Evolutionary conservation across 1,140 invertebrate species (phyloP).

Genomic region (Ditylenchus dipsaci): DNA sequence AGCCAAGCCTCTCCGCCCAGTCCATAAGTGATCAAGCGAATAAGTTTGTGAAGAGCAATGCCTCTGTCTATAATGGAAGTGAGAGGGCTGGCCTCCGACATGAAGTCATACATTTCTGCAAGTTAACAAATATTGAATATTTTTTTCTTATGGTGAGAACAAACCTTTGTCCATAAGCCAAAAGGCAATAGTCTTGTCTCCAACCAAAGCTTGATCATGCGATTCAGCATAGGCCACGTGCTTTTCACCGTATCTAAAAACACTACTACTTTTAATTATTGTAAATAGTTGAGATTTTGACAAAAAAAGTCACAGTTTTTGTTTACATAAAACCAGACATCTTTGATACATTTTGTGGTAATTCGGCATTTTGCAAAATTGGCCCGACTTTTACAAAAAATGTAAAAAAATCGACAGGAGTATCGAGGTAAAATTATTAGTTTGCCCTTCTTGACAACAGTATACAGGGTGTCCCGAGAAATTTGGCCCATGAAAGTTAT

Average conservation of each 20-base stretch:
- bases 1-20: conserved; percentile 94
- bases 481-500: too few species aligned
- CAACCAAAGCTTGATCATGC: conserved; percentile 95
- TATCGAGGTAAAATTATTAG: too few species aligned
- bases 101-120: conserved; percentile 58
- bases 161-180: conserved; percentile 97
- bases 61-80: conserved; percentile 78
- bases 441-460: too few species aligned
- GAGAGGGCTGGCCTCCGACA: conserved; percentile 59
- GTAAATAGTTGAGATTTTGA: background rate
- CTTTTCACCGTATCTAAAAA: conserved; percentile 71
- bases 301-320: too few species aligned
- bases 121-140: background rate
- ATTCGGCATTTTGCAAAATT: too few species aligned
- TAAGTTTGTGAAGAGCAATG: conserved; percentile 92
- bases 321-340: too few species aligned
- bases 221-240: conserved; percentile 94
- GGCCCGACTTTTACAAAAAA: too few species aligned
- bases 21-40: conserved; percentile 83
- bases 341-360: too few species aligned
- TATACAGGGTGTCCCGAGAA: too few species aligned
- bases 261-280: too few species aligned
- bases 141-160: background rate
- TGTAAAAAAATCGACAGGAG: too few species aligned
- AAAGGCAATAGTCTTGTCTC: conserved; percentile 96